A percentile compares a stretch with the other conserved stretches of the same genome.
Conservation (phyloP, 2,113 vertebrate genomes). For the Apus apus region DNA sequence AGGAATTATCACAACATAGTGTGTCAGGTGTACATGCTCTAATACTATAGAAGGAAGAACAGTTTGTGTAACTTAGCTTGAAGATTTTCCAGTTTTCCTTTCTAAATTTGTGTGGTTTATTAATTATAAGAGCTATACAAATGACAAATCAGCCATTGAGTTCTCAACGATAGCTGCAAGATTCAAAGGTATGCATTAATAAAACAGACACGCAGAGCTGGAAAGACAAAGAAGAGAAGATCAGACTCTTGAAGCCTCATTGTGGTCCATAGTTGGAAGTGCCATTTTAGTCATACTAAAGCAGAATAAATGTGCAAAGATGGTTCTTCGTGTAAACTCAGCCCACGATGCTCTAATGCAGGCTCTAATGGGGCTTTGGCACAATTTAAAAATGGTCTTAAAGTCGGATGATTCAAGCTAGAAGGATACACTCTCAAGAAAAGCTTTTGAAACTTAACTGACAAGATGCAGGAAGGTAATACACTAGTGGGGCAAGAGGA, state of each 20-base stretch:
- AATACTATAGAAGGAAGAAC: neutral
- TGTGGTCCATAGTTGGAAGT: neutral
- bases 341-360: neutral
- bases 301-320: neutral
- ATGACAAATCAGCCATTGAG: neutral
- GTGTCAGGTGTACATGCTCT: neutral
- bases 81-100: neutral
- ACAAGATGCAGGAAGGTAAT: neutral
- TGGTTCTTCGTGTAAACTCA: neutral
- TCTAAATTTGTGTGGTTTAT: neutral
- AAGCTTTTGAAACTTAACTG: neutral
- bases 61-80: neutral
- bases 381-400: neutral
- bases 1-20: neutral
- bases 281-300: neutral
- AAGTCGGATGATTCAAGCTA: neutral
- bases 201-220: neutral
- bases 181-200: neutral
- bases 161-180: neutral
- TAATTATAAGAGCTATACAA: neutral
- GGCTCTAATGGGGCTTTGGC: neutral
- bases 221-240: neutral
- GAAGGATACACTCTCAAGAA: neutral
- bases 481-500: neutral
- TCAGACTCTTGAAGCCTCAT: neutral